phyloP scores from a whole-genome alignment of 2,113 vertebrate genomes.

The Cephalopterus ornatus region DNA sequence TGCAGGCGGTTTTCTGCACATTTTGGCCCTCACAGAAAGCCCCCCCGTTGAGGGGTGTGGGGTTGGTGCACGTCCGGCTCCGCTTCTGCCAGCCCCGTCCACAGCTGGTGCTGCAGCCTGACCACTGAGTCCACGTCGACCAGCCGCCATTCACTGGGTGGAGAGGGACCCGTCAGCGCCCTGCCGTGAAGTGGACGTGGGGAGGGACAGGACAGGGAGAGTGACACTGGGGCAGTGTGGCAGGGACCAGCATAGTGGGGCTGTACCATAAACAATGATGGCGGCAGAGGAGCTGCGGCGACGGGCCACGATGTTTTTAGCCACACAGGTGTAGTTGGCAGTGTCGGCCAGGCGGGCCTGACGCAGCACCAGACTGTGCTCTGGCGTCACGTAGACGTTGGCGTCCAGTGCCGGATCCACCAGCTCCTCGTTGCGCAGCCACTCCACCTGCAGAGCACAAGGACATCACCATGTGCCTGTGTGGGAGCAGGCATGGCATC shows the following conservation, averaged over 20 bases:
- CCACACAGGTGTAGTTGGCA: slow-evolving; percentile 97
- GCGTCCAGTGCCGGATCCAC: slow-evolving; percentile 88
- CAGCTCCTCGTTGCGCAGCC: slow-evolving; percentile 92
- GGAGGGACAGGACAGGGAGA: background rate
- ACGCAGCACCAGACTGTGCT: slow-evolving; percentile 93
- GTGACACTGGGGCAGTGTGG: background rate
- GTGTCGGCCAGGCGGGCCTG: slow-evolving; percentile 94
- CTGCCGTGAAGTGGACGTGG: fast-evolving
- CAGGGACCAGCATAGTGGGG: fast-evolving
- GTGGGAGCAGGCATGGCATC: fast-evolving
- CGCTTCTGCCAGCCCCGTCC: slow-evolving; percentile 99
- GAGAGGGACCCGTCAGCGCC: slow-evolving; percentile 67
- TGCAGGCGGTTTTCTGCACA: slow-evolving; percentile 98
- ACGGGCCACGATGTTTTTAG: slow-evolving; percentile 96
- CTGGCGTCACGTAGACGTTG: slow-evolving; percentile 89
- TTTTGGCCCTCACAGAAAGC: slow-evolving; percentile 98
- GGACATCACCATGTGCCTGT: fast-evolving
- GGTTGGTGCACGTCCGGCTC: slow-evolving; percentile 98
- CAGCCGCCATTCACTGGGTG: slow-evolving; percentile 93
- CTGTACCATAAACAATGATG: slow-evolving; percentile 89
- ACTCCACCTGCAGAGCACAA: slow-evolving; percentile 85
- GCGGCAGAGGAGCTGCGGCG: slow-evolving; percentile 89
- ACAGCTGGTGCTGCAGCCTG: slow-evolving; percentile 94
- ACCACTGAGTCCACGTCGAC: slow-evolving; percentile 98
- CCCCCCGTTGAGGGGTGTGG: slow-evolving; percentile 96